Evolutionary conservation across 2,113 vertebrate genomes (phyloP), one percentile per base, ranked within the genome.

Genomic region (Tringa solitaria): DNA sequence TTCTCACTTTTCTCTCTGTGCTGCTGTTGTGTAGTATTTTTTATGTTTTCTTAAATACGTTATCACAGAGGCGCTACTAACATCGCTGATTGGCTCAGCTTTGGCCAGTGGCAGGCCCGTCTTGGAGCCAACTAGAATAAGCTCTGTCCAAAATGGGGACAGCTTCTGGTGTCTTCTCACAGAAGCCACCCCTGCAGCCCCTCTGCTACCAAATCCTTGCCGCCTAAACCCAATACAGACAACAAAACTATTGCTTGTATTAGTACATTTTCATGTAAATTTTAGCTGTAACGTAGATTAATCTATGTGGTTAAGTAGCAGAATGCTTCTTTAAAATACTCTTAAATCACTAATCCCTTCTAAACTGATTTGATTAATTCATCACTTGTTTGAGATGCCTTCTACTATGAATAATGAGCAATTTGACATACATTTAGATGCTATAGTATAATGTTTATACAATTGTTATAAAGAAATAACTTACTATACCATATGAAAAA

Each of bases 21-120:
- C 56, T 82, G 50, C 21, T 67, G 9, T 22, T 37, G 26, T 20
- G 56, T 26, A 51, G 17, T 9, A 9, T 1, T 56, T 92, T 79
- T 78, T 3, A 14, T 16, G 33, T 60, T 57, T 84, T 37, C 46
- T 45, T 53, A 33, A 32, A 9, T 8, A 3, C 2, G 1, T 65
- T 46, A 4, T 61, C 30, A 3, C 17, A 11, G 86, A 74, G 43
- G 39, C 51, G 12, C 74, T 60, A 1, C 82, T 46, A 22, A 12
- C 19, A 16, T 33, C 0, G 0, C 28, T 7, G n/a, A 15, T 6
- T 21, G 15, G 6, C 72, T 68, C 46, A 35, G 46, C 37, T 50
- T 87, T 46, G 8, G 2, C 45, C 19, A 61, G 27, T 0, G 0
- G 4, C 0, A 0, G 16, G 10, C 39, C 48, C 0, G 0, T 39